A percentile compares a stretch with the other conserved stretches of the same genome.
These are phyloP conservation scores for Regulus satrapa DNA, from an alignment of 2,113 vertebrate species.

Conservation along the genomic window DNA sequence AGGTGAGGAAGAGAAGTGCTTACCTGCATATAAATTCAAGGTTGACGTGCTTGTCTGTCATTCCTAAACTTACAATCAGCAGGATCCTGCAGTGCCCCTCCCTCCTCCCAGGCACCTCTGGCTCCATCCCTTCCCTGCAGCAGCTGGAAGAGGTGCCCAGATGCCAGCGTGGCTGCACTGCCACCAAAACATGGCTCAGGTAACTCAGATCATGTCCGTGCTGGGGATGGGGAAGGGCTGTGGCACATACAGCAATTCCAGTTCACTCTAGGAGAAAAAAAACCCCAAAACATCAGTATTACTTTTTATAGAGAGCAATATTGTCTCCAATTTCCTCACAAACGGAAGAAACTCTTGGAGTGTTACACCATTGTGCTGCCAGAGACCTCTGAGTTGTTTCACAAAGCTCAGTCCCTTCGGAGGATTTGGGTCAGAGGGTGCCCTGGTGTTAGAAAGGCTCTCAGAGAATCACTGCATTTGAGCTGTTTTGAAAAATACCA, in stretches of 20 bases:
- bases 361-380: rapidly evolving
- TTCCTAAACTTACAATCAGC: background rate
- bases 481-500: background rate
- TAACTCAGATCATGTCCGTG: rapidly evolving
- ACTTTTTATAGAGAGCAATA: background rate
- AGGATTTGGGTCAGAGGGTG: background rate
- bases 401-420: background rate
- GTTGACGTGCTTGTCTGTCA: background rate
- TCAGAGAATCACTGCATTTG: background rate
- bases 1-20: background rate
- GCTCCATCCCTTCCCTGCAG: background rate
- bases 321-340: background rate
- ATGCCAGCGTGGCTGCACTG: background rate
- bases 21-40: background rate
- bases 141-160: background rate
- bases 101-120: background rate
- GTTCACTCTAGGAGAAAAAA: background rate
- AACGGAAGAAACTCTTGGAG: background rate
- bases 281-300: background rate
- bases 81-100: background rate
- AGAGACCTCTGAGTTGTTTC: background rate
- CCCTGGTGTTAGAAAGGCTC: background rate
- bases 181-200: rapidly evolving
- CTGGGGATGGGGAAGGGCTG: background rate
- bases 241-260: background rate